Base-by-base conservation (phyloP, 2,888 invertebrate species). In the Nephrotoma appendiculata region DNA sequence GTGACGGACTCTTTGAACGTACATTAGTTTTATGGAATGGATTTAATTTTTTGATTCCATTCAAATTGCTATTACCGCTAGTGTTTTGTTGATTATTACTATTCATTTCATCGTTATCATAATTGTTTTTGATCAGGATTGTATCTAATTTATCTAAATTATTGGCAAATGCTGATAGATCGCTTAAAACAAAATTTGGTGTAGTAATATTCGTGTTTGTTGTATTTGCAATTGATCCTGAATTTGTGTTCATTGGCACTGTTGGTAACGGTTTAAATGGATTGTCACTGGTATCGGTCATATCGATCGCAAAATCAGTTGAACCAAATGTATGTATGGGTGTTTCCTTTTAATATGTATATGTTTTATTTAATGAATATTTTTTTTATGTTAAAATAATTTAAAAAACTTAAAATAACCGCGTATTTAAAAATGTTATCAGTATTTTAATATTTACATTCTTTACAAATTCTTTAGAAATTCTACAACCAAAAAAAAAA, bases 121-220 rank as follows among this genome's bases (percentile, higher is more conserved):
- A 71, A 86, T 85, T 86, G 5, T 19, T 83, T 83, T 87, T 88
- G 31, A 84, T 84, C n/a, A 88, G 83, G 19, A 87, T 48, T 2
- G 48, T 86, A 87, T 87, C 87, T 6, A 88, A 31, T 87, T 87
- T 87, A 52, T 86, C 86, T 4, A 85, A 86, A 87, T 87, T 88
- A 86, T 88, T 87, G 41, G 87, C 31, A 9, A 87, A 86, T 19
- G 87, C 15, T 52, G 87, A 52, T 86, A 88, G 83, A 83, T 87
- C 87, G 12, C 84, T 86, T 71, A 87, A 83, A 83, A 87, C 52
- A 71, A 71, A 71, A 71, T 71, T 71, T 83, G 19, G 83, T 5
- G 83, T 52, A 83, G 45, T 52, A 44, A 83, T 83, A 86, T 86
- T 43, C 1, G 1, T 52, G 19, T n/a, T 6, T 52, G 15, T 44